Base-by-base conservation (phyloP, 2,888 invertebrate species). In the Xestia sexstrigata region DNA sequence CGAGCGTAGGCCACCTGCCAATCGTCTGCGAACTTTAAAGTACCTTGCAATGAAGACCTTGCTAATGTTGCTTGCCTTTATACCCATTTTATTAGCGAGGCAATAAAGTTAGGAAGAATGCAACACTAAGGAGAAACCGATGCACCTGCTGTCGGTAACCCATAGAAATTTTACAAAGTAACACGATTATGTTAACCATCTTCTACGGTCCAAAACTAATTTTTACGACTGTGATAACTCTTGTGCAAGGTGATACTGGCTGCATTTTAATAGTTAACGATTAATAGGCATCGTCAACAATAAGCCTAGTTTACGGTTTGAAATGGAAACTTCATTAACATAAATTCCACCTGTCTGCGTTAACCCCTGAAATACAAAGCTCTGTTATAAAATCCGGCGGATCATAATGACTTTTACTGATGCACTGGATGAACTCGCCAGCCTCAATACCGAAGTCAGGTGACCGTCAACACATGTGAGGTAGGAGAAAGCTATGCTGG, bases 11-110 rank as follows among this genome's bases (percentile, higher is more conserved):
- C 85, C 85, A 81, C 74, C 74, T 81, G 81, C 81, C 85, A 81
- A 71, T 80, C 66, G 85, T 63, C 55, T 81, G 68, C 81, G 81
- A 81, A 81, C 85, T 81, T 85, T 82, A 85, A 76, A 82, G 82
- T 82, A 70, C 82, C 86, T 85, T 82, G 86, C 70, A 68, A 13
- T 62, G 47, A 60, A 82, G 81, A 85, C 81, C 82, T 82, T 85
- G 82, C 30, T 76, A 82, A 81, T 82, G 76, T 85, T 76, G 82
- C 76, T 82, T 68, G 67, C 86, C 82, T 82, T 20, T 68, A 76
- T 68, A 75, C 58, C 68, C 67, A 85, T 67, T 85, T 70, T 75
- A 85, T 82, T 68, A 71, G 30, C 70, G 58, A 82, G 63, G 76
- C 63, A 82, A 85, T 82, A 82, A 66, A 81, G 35, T n/a, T 52